Base-by-base conservation (phyloP, 2,797 vertebrate species). In the Linurgus olivaceus region DNA sequence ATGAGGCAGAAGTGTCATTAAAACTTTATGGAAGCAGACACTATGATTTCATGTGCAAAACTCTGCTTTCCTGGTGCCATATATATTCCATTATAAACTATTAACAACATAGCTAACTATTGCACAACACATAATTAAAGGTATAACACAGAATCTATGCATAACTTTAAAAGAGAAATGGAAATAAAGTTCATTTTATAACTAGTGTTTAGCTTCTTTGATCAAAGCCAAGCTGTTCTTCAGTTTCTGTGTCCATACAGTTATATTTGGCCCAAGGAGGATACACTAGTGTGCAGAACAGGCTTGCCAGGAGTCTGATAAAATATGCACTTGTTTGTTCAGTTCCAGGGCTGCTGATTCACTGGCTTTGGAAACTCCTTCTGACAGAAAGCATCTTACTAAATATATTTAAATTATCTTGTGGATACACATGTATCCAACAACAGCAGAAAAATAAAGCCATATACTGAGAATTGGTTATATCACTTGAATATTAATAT, bases 351-450 rank as follows among this genome's bases (percentile, higher is more conserved):
- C 37, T 88, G 44, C 33, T 65, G 63, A 79, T 73, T 82, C 63
- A 84, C 38, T 40, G 42, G 33, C 37, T 90, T 79, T 85, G 62
- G 86, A 93, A 93, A 52, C 21, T 52, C 25, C 19, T 88, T 93
- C 35, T 1, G 25, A 76, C 33, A 92, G 35, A 35, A 93, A 94
- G 35, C 5, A 28, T 82, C 68, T 92, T 82, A 76, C 37, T 63
- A 85, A 91, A 75, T 24, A 37, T 82, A 71, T 81, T 92, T 82
- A 67, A 91, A 63, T 65, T 61, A 85, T 82, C 86, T 90, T 92
- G 59, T 88, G 48, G 63, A 57, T 63, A 73, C 51, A 93, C 86
- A 89, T 73, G 84, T 92, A 79, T 85, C 52, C 63, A 94, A 63
- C 9, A 88, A 65, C 38, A 94, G 67, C 17, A 80, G 48, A 63